phyloP scores from a whole-genome alignment of 2,797 vertebrate species.

The Notoglanidium macrostoma region DNA sequence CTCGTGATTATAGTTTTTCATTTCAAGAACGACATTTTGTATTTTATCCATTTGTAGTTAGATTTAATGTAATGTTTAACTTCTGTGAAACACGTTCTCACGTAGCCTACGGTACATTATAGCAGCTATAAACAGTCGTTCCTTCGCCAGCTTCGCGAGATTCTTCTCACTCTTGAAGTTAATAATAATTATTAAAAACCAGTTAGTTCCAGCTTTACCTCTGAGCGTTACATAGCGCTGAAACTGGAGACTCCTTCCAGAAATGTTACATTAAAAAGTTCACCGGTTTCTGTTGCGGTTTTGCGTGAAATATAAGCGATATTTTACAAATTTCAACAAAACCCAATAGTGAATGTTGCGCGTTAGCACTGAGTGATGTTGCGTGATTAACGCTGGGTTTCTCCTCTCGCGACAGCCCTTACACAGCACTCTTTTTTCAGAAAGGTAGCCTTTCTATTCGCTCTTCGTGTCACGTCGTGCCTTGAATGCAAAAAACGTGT shows the following conservation, averaged over 20 bases:
- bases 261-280: not conserved
- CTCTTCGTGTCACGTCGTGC: too few relatives aligned
- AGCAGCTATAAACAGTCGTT: not conserved
- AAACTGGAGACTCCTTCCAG: not conserved
- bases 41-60: not conserved
- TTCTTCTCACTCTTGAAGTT: not conserved
- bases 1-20: not conserved
- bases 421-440: too few relatives aligned
- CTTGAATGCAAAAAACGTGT: too few relatives aligned
- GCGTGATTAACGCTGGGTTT: too few relatives aligned
- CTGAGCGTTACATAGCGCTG: not conserved
- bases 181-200: not conserved
- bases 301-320: too few relatives aligned
- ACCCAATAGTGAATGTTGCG: too few relatives aligned
- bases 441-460: too few relatives aligned
- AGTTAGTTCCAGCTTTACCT: not conserved
- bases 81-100: not conserved
- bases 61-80: not conserved
- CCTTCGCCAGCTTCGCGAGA: not conserved
- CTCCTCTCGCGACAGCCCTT: too few relatives aligned
- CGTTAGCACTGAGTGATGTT: too few relatives aligned
- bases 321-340: too few relatives aligned
- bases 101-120: not conserved
- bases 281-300: too few relatives aligned
- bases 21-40: not conserved